Evolutionary conservation across 2,888 invertebrate species (phyloP).

Genomic region (Drosophila mayaguana): DNA sequence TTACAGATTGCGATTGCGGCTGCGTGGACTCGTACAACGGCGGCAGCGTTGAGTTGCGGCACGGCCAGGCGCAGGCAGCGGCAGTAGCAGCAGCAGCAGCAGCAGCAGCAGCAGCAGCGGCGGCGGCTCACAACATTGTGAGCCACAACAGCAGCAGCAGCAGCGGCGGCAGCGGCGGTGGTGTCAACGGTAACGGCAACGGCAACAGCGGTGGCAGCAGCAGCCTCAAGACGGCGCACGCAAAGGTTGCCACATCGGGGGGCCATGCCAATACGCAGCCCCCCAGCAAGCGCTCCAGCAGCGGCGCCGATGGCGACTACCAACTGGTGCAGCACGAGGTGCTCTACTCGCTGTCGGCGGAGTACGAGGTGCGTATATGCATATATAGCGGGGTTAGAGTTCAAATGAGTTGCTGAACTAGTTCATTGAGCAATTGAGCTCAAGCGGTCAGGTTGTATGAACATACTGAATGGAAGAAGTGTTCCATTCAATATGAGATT

Average conservation of each 20-base stretch:
- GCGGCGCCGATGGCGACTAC: conserved; percentile 98
- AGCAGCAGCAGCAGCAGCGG: conserved; percentile 11
- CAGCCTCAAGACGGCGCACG: conserved; percentile 86
- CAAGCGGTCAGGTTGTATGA: neutral
- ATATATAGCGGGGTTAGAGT: neutral
- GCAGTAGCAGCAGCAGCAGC: conserved; percentile 26
- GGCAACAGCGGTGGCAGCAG: conserved; percentile 58
- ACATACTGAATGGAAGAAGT: neutral
- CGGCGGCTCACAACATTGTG: conserved; percentile 20
- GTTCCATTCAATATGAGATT: neutral
- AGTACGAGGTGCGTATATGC: conserved; percentile 88
- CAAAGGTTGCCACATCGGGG: conserved; percentile 86
- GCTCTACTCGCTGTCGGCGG: conserved; percentile 97
- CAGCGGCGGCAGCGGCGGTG: conserved; percentile 9
- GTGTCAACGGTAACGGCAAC: conserved; percentile 20
- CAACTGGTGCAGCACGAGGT: conserved; percentile 99
- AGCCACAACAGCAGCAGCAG: conserved; percentile 19
- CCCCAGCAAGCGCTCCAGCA: conserved; percentile 90
- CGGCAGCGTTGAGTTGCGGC: conserved; percentile 40
- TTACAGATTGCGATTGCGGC: conserved; percentile 84
- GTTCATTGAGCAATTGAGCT: neutral
- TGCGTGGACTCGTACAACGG: conserved; percentile 83
- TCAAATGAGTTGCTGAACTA: neutral
- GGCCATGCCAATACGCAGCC: conserved; percentile 86
- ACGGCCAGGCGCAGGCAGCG: conserved; percentile 27